phyloP scores from a whole-genome alignment of 1,140 invertebrate species.

The Nephotettix cincticeps region DNA sequence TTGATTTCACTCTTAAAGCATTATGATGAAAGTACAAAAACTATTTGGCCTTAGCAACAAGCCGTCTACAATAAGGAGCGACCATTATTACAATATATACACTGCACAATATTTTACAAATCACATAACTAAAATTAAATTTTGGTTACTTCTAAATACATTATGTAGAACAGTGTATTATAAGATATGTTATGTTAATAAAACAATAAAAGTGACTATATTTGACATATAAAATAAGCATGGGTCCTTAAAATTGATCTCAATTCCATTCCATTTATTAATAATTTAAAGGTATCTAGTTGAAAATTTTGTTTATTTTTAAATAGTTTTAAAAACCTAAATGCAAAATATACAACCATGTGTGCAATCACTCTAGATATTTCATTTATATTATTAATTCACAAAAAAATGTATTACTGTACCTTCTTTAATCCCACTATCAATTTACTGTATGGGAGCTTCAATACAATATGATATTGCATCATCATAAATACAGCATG shows the following conservation, averaged over 20 bases:
- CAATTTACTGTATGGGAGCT: too few relatives aligned
- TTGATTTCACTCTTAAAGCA: constrained; percentile 13
- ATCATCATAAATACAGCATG: too few relatives aligned
- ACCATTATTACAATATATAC: constrained; percentile 19
- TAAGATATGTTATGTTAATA: constrained; percentile 21
- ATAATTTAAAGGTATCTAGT: neutral
- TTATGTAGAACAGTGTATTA: constrained; percentile 16
- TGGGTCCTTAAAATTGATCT: neutral
- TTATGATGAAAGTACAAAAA: constrained; percentile 14
- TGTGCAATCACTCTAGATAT: neutral
- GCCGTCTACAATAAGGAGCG: constrained; percentile 10
- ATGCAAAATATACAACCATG: neutral
- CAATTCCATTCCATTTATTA: neutral
- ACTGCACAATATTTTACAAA: constrained; percentile 21
- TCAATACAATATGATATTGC: too few relatives aligned
- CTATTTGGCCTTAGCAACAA: constrained; percentile 17
- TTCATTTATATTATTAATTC: neutral
- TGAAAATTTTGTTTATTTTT: neutral
- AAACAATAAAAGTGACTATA: constrained; percentile 5
- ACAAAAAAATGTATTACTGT: neutral
- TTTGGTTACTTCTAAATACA: constrained; percentile 12
- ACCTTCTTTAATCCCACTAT: too few relatives aligned
- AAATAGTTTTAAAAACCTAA: neutral
- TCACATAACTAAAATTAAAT: neutral
- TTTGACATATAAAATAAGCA: constrained; percentile 4